A percentile compares a stretch with the other conserved stretches of the same genome.
Evolutionary conservation across 2,113 vertebrate genomes (phyloP).

Genomic region (Rhynchomys soricoides): DNA sequence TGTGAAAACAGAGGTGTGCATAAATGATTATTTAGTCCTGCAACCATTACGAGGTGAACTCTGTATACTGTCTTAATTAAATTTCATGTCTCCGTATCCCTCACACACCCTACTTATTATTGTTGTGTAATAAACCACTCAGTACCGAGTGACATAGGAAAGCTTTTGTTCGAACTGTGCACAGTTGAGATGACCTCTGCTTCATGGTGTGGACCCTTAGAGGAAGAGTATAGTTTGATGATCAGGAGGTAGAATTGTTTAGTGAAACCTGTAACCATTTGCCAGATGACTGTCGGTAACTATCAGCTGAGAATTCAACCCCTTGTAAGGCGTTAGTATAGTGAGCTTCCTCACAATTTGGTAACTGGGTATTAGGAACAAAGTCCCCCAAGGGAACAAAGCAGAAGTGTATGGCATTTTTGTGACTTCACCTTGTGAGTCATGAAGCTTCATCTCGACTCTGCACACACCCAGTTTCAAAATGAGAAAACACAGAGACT

Average conservation of each 20-base stretch:
- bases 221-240: background rate
- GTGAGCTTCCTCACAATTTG: background rate
- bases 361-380: background rate
- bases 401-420: background rate
- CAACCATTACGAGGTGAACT: background rate
- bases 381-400: background rate
- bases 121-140: background rate
- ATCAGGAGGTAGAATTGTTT: background rate
- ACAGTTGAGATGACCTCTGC: background rate
- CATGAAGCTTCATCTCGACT: background rate
- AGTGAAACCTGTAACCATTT: background rate
- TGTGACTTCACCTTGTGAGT: background rate
- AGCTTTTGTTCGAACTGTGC: background rate
- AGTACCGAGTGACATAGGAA: background rate
- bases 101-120: background rate
- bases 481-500: background rate
- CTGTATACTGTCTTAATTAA: background rate
- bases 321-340: background rate
- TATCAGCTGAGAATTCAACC: background rate
- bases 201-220: too few relatives aligned
- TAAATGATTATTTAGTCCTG: background rate
- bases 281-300: background rate
- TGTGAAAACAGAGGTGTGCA: background rate
- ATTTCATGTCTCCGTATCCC: background rate
- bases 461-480: background rate